Base-by-base conservation (phyloP, 2,797 vertebrate genomes). In the Takifugu ocellatus region DNA sequence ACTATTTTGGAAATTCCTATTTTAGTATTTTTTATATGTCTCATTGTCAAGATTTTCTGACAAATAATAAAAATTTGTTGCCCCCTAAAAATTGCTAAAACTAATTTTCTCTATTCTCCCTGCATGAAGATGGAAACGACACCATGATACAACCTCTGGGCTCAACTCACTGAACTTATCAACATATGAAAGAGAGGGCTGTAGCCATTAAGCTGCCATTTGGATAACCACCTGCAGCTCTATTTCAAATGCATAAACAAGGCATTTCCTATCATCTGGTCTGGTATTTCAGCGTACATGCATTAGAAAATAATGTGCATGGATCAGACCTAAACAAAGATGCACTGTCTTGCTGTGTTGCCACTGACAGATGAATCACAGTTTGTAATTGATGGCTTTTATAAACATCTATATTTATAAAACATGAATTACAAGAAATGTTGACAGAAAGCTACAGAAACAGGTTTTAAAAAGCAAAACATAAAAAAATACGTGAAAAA, bases 321-420 rank as follows among this genome's bases (percentile, higher is more conserved):
- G 25, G 26, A 29, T 2, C 7, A 50, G 9, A 44, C 3, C 42
- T 5, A 43, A 5, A n/a, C 14, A 1, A 3, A 49, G 3, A 45
- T 50, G 26, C 17, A 45, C 29, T 44, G 27, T 80, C 27, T 29
- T 29, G 27, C 27, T 29, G 27, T 29, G 31, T 33, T 33, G 31
- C 1, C 10, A 9, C 31, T 9, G 31, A 44, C 26, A 63, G 33
- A n/a, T 51, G 14, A 58, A 59, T 82, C 70, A 77, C 66, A 56
- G 53, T 65, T 58, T 81, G 68, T 66, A 77, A 57, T 55, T 84
- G 84, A 78, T 86, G 80, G 84, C 84, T 85, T 81, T 85, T 81
- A 83, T 87, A 87, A 83, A 84, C 84, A 86, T 85, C 80, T 86
- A 88, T 86, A n/a, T 50, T 78, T 88, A 82, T 82, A 87, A 86